Conservation (phyloP, 2,888 invertebrate genomes). For the Lithophane socia region DNA sequence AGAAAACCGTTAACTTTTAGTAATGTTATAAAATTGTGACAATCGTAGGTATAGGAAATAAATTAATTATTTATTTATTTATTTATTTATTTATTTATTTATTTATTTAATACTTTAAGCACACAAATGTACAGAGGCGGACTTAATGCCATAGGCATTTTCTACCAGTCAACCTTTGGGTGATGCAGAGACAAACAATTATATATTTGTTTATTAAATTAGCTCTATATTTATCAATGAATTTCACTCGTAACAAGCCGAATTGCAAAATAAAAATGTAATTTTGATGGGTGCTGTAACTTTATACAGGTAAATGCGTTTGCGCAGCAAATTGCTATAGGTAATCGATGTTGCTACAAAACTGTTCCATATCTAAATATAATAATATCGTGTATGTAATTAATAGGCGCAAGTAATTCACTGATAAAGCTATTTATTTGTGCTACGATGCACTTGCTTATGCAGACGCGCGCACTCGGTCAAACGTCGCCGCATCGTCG, state of each 20-base stretch:
- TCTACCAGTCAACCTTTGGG: too few relatives aligned
- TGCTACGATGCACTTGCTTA: slow-evolving; percentile 8
- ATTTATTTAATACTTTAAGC: too few relatives aligned
- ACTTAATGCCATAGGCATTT: too few relatives aligned
- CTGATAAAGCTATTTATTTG: slow-evolving; percentile 36
- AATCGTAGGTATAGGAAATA: neutral
- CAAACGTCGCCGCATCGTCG: slow-evolving; percentile 13
- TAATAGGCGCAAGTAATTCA: neutral
- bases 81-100: too few relatives aligned
- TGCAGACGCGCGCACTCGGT: slow-evolving; percentile 2
- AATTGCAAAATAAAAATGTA: neutral
- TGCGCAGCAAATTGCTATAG: slow-evolving; percentile 5
- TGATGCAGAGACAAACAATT: too few relatives aligned
- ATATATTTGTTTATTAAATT: neutral
- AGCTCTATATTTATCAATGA: neutral
- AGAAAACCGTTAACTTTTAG: too few relatives aligned
- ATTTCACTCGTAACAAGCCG: too few relatives aligned
- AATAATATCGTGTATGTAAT: neutral
- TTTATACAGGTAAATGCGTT: neutral
- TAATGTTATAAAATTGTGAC: neutral
- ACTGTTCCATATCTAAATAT: neutral
- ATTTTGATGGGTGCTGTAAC: neutral
- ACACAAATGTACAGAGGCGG: too few relatives aligned
- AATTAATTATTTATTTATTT: neutral
- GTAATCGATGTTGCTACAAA: neutral